Percentiles rank a stretch among this genome's conserved stretches.
Evolutionary conservation across 2,113 vertebrate species (phyloP).

Genomic region (Lophura nycthemera): DNA sequence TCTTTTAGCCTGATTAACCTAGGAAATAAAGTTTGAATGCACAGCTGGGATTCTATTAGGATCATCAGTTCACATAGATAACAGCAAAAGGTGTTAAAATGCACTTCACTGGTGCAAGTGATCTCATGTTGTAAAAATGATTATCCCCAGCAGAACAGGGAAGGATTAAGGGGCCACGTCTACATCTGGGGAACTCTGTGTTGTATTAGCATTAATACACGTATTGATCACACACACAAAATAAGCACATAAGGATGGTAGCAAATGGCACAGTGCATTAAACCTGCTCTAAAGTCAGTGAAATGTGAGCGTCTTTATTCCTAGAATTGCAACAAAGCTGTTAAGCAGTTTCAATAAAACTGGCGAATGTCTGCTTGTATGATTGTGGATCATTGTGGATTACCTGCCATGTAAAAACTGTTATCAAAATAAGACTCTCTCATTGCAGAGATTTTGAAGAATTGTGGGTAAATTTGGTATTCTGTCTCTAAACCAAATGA

Average conservation of each 20-base stretch:
- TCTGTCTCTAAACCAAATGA: not conserved
- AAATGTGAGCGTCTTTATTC: not conserved
- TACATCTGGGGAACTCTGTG: not conserved
- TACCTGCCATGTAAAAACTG: not conserved
- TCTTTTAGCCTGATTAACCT: slow-evolving; percentile 76
- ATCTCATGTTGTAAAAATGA: slow-evolving; percentile 76
- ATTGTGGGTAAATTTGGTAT: not conserved
- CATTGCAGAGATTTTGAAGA: not conserved
- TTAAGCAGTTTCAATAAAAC: not conserved
- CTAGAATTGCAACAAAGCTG: not conserved
- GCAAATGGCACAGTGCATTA: not conserved
- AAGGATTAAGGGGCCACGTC: slow-evolving; percentile 55
- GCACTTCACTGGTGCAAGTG: slow-evolving; percentile 48
- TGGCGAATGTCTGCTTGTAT: not conserved
- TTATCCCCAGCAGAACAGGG: slow-evolving; percentile 59
- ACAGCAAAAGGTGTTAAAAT: slow-evolving; percentile 61
- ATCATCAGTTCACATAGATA: slow-evolving; percentile 51
- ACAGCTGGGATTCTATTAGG: slow-evolving; percentile 62
- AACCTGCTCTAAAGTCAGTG: not conserved
- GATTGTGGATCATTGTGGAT: slow-evolving; percentile 6
- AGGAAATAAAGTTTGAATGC: slow-evolving; percentile 72
- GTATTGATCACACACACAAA: slow-evolving; percentile 1
- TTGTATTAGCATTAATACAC: slow-evolving; percentile 37
- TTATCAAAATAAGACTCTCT: not conserved
- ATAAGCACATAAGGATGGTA: not conserved